These are phyloP conservation scores for Tragulus kanchil DNA, from an alignment of 2,113 vertebrate genomes.

Conservation along the genomic window DNA sequence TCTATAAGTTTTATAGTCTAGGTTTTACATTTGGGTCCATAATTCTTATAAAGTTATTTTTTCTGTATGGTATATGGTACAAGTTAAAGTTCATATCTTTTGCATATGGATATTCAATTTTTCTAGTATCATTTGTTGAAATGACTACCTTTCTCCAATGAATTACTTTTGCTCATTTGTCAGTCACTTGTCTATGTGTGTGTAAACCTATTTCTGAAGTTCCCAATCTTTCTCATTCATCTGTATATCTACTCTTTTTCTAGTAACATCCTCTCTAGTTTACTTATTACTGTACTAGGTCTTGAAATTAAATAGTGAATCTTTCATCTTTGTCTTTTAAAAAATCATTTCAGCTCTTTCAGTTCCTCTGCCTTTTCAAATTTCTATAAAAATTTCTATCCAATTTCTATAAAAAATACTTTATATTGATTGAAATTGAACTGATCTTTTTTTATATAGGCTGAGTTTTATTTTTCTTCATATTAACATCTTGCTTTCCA, in stretches of 20 bases:
- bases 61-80: background rate
- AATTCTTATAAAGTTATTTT: background rate
- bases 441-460: background rate
- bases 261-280: background rate
- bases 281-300: background rate
- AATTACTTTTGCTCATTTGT: background rate
- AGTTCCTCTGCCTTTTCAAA: background rate
- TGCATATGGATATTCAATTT: background rate
- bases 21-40: background rate
- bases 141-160: background rate
- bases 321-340: background rate
- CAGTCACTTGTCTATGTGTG: background rate
- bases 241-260: background rate
- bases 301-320: background rate
- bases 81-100: background rate
- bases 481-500: background rate
- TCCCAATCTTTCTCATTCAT: background rate
- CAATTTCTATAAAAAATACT: background rate
- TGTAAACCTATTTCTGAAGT: background rate
- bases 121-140: background rate
- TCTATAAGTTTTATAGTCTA: background rate
- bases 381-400: background rate
- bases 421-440: background rate
- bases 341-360: background rate
- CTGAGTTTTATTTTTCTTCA: background rate